These are phyloP conservation scores for Matsumyia berberina DNA, from an alignment of 2,888 invertebrate genomes.

Conservation along the genomic window DNA sequence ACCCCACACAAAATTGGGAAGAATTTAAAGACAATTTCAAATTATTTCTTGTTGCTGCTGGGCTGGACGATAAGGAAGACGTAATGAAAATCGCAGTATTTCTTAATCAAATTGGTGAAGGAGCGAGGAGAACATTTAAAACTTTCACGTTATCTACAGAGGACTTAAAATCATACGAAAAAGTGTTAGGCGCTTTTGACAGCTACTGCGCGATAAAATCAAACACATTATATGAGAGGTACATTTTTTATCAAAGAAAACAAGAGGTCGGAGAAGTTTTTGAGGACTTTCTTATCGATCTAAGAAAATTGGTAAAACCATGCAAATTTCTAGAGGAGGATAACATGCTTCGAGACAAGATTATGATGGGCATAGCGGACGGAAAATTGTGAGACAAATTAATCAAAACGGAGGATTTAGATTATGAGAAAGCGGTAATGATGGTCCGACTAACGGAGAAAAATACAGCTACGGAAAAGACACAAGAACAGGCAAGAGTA, in stretches of 20 bases:
- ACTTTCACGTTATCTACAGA: neutral
- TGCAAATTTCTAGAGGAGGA: neutral
- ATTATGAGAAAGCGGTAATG: conserved; percentile 7
- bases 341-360: neutral
- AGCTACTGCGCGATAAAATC: neutral
- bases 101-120: neutral
- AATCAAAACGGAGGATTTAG: conserved; percentile 5
- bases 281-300: neutral
- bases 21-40: conserved; percentile 16
- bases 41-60: conserved; percentile 3
- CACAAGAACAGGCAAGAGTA: neutral
- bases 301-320: neutral
- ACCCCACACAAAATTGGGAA: conserved; percentile 6
- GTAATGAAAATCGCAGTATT: conserved; percentile 5
- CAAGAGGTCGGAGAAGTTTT: neutral
- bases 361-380: neutral
- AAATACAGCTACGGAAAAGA: neutral
- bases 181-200: conserved; percentile 9
- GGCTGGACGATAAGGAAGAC: neutral
- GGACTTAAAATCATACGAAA: neutral
- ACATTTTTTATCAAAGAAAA: neutral
- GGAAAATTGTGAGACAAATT: neutral
- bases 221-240: conserved; percentile 1
- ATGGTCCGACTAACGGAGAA: neutral
- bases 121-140: conserved; percentile 4